Evolutionary conservation across 23 tunicate genomes (phyloP).

Genomic region (Phallusia fumigata): DNA sequence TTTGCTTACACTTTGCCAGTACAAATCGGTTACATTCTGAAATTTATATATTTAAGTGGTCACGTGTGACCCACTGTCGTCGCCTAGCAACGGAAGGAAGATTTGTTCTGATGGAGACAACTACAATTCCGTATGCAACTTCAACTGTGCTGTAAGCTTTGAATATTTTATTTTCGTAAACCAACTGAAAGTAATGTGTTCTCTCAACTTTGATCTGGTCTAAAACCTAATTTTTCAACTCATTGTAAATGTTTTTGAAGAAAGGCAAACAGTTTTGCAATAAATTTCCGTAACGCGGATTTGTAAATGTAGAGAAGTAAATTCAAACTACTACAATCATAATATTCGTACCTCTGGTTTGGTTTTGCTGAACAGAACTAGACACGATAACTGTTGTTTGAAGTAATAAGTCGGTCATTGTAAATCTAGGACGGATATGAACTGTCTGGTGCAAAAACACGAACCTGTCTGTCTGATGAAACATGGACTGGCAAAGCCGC

Average conservation of each 20-base stretch:
- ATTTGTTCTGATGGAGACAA: constrained; percentile 67
- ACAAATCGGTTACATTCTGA: neutral
- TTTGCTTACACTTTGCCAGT: neutral
- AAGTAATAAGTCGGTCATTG: neutral
- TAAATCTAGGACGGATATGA: constrained; percentile 61
- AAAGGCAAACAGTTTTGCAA: too few relatives aligned
- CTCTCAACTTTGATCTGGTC: neutral
- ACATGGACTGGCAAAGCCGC: constrained; percentile 70
- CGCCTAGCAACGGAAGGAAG: constrained; percentile 88
- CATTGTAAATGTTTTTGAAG: too few relatives aligned
- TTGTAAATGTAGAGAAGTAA: too few relatives aligned
- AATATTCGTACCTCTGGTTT: too few relatives aligned
- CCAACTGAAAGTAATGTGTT: too few relatives aligned
- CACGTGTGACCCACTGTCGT: constrained; percentile 60
- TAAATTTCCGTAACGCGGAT: too few relatives aligned
- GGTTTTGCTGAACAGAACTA: too few relatives aligned
- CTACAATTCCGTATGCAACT: constrained; percentile 74
- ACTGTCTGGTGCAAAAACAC: constrained; percentile 53
- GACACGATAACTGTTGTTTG: too few relatives aligned
- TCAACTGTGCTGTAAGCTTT: constrained; percentile 70
- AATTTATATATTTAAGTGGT: constrained; percentile 37
- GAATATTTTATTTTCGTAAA: too few relatives aligned
- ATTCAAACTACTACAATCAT: too few relatives aligned
- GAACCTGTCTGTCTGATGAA: constrained; percentile 60
- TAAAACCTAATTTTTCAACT: neutral